These are phyloP conservation scores for Mus musculus DNA, from an alignment of 2,113 vertebrate genomes.

Conservation along the genomic window GRCm39 chr15:87907001-87907500, in stretches of 20 bases:
- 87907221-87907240: too few species aligned
- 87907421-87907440: too few species aligned
- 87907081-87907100: too few species aligned
- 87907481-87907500: background rate
- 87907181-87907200: accelerated
- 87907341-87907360: accelerated
- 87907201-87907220: accelerated
- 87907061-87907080: accelerated
- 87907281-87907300: accelerated
- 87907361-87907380: accelerated
- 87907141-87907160: too few species aligned
- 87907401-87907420: accelerated
- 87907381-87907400: accelerated
- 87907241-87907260: accelerated
- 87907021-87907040: accelerated
- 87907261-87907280: accelerated
- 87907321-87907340: accelerated
- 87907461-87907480: too few species aligned
- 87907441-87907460: too few species aligned
- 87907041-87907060: background rate
- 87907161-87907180: accelerated
- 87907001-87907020: accelerated
- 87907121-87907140: too few species aligned
- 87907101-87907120: too few species aligned
- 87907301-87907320: accelerated